Evolutionary conservation across 1,140 invertebrate species (phyloP), one percentile per base, ranked within the genome.

Genomic region (Macrobrachium nipponense): DNA sequence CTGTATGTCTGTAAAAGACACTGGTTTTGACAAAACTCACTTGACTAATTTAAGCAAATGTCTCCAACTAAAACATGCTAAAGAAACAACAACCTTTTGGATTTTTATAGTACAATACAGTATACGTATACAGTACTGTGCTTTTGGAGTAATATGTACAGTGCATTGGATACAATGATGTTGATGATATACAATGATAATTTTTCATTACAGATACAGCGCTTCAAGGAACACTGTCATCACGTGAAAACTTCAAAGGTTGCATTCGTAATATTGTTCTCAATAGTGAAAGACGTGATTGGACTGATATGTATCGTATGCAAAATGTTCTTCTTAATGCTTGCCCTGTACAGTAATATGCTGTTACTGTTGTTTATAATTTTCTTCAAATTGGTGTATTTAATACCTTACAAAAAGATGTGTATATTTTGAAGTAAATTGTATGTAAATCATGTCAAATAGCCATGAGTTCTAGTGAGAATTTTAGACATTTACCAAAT

Each of bases 181-280:
- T 4, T 36, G 27, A 36, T 36, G 27, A 36, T 36, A 36, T 36
- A 36, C 27, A 36, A 36, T 36, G 27, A 36, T 36, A 5, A 3
- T 43, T 36, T 70, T 44, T 27, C 20, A 59, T 77, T 15, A 51
- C 82, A 87, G 81, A 86, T 20, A 58, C 80, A 23, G 94, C 94
- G 85, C 93, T 92, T 79, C 94, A 91, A 89, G 94, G 93, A 88
- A 96, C 94, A 43, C 91, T 94, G 77, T 92, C 93, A 90, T 94
- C 92, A 66, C 93, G 93, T 89, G 95, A 96, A 87, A 96, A 96
- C 90, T 98, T 98, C 91, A 96, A 95, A 90, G 97, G 97, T 12
- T 98, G 97, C 92, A 96, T 98, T 89, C 93, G 95, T 66, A 97
- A 97, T 90, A 93, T 98, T 12, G 93, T 93, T 80, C 95, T 98